Evolutionary conservation across 1,140 invertebrate species (phyloP).

Genomic region (Lamellibrachia luymesi): DNA sequence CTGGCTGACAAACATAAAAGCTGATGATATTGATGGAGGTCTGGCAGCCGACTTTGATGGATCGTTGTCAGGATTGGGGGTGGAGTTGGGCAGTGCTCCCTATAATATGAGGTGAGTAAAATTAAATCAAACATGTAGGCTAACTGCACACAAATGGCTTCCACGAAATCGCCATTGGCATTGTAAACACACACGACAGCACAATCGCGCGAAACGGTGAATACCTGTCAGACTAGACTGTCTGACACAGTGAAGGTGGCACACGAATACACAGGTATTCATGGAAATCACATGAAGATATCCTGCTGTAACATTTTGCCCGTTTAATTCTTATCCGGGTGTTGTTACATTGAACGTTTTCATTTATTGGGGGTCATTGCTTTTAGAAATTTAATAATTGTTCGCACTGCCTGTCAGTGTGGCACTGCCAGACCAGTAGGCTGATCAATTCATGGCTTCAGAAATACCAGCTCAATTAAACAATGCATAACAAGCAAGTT

Average conservation of each 20-base stretch:
- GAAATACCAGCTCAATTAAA: too few species aligned
- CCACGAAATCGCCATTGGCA: background rate
- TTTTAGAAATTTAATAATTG: too few species aligned
- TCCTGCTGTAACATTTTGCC: background rate
- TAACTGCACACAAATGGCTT: background rate
- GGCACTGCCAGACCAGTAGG: too few species aligned
- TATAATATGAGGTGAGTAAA: constrained; percentile 72
- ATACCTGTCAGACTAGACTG: background rate
- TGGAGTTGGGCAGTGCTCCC: constrained; percentile 69
- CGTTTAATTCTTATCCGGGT: too few species aligned
- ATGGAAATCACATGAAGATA: background rate
- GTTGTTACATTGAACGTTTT: too few species aligned
- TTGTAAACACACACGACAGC: background rate
- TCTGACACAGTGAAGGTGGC: background rate
- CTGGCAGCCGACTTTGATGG: constrained; percentile 77
- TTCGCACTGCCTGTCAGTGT: too few species aligned
- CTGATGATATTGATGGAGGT: constrained; percentile 66
- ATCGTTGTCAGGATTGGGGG: constrained; percentile 72
- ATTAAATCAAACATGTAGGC: background rate
- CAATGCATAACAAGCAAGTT: too few species aligned
- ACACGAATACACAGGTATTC: background rate
- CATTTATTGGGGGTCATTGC: too few species aligned
- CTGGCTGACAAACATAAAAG: constrained; percentile 38
- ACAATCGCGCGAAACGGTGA: background rate
- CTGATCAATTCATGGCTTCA: too few species aligned